Evolutionary conservation across 2,888 invertebrate genomes (phyloP), one percentile per base, ranked within the genome.

Genomic region (Drosophila robusta): DNA sequence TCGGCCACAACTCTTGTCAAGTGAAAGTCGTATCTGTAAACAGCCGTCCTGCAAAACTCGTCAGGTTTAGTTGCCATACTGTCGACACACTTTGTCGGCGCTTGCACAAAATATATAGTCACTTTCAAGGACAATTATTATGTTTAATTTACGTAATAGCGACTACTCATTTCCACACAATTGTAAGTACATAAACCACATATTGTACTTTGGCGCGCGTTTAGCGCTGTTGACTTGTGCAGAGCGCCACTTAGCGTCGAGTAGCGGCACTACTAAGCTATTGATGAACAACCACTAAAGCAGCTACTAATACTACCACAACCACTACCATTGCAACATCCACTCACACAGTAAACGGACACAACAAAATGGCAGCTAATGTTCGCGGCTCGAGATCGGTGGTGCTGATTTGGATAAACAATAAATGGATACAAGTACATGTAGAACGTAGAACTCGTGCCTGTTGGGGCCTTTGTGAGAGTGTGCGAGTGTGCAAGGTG

Each of bases 341-440:
- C n/a, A 29, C 18, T n/a, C 18, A 51, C 39, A 50, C 44, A 47
- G 32, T 14, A 38, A 75, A 12, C 22, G 47, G 38, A 66, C 70
- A 47, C 50, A 69, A 72, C 62, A 73, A 52, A 80, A 68, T 70
- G 66, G 69, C 72, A 73, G 87, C 89, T 83, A 86, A 76, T 83
- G 84, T 76, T 71, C 76, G 70, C 74, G 74, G 50, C 65, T 80
- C 60, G 71, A 88, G 82, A 83, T 88, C 76, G 80, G 38, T 56
- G 62, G 55, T 56, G 66, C 66, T 76, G 83, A 83, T 88, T 80
- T 79, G 73, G 69, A 80, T 54, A 62, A 79, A 82, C 88, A 88
- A 88, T 86, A 83, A 82, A 83, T 79, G 86, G 79, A 83, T 74
- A 74, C 85, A 61, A 64, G 67, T 64, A 26, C 45, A 52, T n/a